Evolutionary conservation across 2,888 invertebrate species (phyloP).

Genomic region (Trichogramma dendrolimi): DNA sequence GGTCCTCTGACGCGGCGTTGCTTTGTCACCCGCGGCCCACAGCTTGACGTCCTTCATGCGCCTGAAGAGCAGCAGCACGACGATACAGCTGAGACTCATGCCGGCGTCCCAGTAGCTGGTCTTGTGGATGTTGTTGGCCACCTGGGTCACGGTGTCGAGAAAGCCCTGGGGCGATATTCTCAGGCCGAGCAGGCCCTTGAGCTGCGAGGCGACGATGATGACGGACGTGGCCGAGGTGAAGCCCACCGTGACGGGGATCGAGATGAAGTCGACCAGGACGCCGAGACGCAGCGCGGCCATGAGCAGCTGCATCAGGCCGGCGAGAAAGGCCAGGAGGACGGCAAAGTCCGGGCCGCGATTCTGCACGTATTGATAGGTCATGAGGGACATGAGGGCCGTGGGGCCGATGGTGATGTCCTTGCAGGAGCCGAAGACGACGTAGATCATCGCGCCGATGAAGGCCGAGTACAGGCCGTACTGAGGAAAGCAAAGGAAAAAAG

Average conservation of each 20-base stretch:
- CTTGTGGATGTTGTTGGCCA: slow-evolving; percentile 65
- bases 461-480: slow-evolving; percentile 94
- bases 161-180: slow-evolving; percentile 72
- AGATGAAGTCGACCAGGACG: slow-evolving; percentile 84
- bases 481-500: neutral
- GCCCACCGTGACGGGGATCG: slow-evolving; percentile 82
- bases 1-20: slow-evolving; percentile 49
- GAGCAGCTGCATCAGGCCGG: slow-evolving; percentile 73
- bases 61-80: slow-evolving; percentile 68
- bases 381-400: slow-evolving; percentile 88
- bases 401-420: slow-evolving; percentile 86
- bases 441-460: slow-evolving; percentile 89
- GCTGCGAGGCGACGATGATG: slow-evolving; percentile 81
- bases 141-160: slow-evolving; percentile 68
- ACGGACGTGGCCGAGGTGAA: slow-evolving; percentile 90
- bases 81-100: slow-evolving; percentile 71
- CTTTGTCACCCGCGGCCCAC: slow-evolving; percentile 47
- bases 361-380: slow-evolving; percentile 77
- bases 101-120: slow-evolving; percentile 67
- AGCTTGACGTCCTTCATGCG: slow-evolving; percentile 71
- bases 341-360: slow-evolving; percentile 74
- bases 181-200: slow-evolving; percentile 72
- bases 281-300: slow-evolving; percentile 82
- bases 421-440: slow-evolving; percentile 83
- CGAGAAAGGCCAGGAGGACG: slow-evolving; percentile 75